Base-by-base conservation (phyloP, 2,797 vertebrate species). In the Danio jaintianensis region DNA sequence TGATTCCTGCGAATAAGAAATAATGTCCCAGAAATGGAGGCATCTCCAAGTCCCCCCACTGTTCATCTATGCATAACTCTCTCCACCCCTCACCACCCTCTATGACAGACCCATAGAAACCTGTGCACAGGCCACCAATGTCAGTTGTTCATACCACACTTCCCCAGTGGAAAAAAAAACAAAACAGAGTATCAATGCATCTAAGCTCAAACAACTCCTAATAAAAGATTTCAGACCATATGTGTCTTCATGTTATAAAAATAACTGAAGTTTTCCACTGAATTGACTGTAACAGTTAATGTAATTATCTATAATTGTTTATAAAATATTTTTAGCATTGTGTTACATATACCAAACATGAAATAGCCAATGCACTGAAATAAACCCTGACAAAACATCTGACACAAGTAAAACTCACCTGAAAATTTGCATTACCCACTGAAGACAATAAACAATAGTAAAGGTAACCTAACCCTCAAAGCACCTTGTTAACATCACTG, bases 111-210 rank as follows among this genome's bases (percentile, higher is more conserved):
- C 83, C 16, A 11, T 10, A 85, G 64, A 89, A 78, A 87, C 85
- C 85, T 69, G 15, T 1, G 9, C 53, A 43, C 53, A 4, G 0
- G 63, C 22, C 80, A 82, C 69, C 12, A 53, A 82, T 78, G 87
- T 87, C 83, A 79, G 11, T 61, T 53, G 82, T 85, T 87, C 89
- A 63, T 29, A 89, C 90, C 86, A 90, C 87, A 15, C 1, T 10
- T 22, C 18, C 7, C 13, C 18, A 69, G 38, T 53, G 40, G 64
- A 10, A n/a, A n/a, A n/a, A n/a, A n/a, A n/a, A n/a, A n/a, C n/a
- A n/a, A n/a, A n/a, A n/a, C n/a, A n/a, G n/a, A n/a, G n/a, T n/a
- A n/a, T n/a, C n/a, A n/a, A n/a, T n/a, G n/a, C n/a, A n/a, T n/a
- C n/a, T n/a, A n/a, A 45, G 22, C 42, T 45, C 43, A 61, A n/a